Conservation (phyloP, 1,140 invertebrate genomes). For the Apocrypta bakeri region DNA sequence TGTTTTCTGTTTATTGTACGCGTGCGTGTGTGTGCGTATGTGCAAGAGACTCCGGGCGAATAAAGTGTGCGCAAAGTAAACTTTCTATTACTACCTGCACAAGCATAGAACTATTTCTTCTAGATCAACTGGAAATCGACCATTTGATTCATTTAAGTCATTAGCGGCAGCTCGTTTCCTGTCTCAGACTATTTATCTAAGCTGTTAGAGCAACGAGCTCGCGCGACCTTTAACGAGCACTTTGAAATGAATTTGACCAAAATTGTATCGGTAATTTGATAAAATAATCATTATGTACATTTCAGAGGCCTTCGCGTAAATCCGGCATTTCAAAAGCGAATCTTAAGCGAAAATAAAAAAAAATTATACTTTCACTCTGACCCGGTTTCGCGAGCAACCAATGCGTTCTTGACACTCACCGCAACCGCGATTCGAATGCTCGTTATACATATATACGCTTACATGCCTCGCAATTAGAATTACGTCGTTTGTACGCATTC, state of each 20-base stretch:
- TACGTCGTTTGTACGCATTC: neutral
- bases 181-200: neutral
- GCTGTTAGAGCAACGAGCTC: too few species aligned
- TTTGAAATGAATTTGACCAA: too few species aligned
- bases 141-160: slow-evolving; percentile 15
- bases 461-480: neutral
- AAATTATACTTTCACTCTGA: slow-evolving; percentile 55
- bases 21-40: too few species aligned
- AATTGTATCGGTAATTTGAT: too few species aligned
- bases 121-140: neutral
- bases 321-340: too few species aligned
- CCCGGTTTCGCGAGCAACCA: slow-evolving; percentile 22
- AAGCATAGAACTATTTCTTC: neutral
- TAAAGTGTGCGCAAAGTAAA: neutral
- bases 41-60: neutral
- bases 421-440: neutral
- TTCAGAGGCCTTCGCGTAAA: too few species aligned
- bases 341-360: too few species aligned
- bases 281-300: too few species aligned
- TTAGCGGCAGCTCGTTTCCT: neutral
- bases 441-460: neutral
- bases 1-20: neutral
- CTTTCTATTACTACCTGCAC: slow-evolving; percentile 19
- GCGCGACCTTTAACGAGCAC: too few species aligned
- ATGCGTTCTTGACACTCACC: slow-evolving; percentile 41